A percentile compares a stretch with the other conserved stretches of the same genome.
Evolutionary conservation across 2,888 invertebrate genomes (phyloP).

Genomic region (Eupithecia subfuscata): DNA sequence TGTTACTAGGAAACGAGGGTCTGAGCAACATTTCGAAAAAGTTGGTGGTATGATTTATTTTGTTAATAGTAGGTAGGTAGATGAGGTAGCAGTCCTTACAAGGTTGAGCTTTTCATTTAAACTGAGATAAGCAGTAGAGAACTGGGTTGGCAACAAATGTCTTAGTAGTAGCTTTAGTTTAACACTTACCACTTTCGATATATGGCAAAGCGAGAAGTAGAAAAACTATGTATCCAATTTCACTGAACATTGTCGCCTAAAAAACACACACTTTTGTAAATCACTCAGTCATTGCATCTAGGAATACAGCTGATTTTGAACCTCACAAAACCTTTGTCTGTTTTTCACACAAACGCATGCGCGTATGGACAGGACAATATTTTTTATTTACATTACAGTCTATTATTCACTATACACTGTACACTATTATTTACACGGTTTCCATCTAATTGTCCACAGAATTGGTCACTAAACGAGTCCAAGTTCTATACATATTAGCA

Average conservation of each 20-base stretch:
- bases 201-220: slow-evolving; percentile 87
- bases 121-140: slow-evolving; percentile 23
- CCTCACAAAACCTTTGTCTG: slow-evolving; percentile 86
- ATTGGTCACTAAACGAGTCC: slow-evolving; percentile 54
- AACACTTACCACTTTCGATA: slow-evolving; percentile 88
- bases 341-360: slow-evolving; percentile 83
- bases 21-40: neutral
- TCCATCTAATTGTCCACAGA: slow-evolving; percentile 54
- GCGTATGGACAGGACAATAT: slow-evolving; percentile 79
- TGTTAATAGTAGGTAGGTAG: neutral
- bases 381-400: slow-evolving; percentile 82
- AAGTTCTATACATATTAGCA: slow-evolving; percentile 73
- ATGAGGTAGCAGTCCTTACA: neutral
- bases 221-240: slow-evolving; percentile 87
- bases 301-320: slow-evolving; percentile 84
- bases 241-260: slow-evolving; percentile 85
- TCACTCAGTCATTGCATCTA: slow-evolving; percentile 83
- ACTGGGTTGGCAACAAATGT: slow-evolving; percentile 48
- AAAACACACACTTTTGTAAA: slow-evolving; percentile 75
- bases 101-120: slow-evolving; percentile 24
- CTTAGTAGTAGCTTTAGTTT: slow-evolving; percentile 35
- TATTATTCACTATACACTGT: slow-evolving; percentile 58
- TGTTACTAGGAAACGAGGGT: neutral
- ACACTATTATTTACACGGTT: slow-evolving; percentile 53
- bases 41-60: neutral